These are phyloP conservation scores for Drosophila kepulauana DNA, from an alignment of 1,140 invertebrate genomes.

Conservation along the genomic window DNA sequence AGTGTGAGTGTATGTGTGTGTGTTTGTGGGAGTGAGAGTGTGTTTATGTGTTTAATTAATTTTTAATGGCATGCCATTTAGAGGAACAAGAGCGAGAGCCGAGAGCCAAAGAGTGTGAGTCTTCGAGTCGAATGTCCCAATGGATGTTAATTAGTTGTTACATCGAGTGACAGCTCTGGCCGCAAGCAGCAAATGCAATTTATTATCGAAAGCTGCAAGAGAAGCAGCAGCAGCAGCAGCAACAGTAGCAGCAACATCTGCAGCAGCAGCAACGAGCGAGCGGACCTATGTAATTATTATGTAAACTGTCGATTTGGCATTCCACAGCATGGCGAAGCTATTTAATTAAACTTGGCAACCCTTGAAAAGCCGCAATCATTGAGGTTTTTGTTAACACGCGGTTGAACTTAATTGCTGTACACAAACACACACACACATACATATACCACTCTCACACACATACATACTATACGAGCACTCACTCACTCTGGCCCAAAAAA, in stretches of 20 bases:
- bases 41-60: conserved; percentile 56
- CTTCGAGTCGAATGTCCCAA: background rate
- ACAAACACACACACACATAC: conserved; percentile 37
- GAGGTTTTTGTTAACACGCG: conserved; percentile 55
- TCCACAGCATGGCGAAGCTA: conserved; percentile 14
- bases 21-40: conserved; percentile 19
- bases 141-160: conserved; percentile 65
- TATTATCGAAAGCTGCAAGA: conserved; percentile 20
- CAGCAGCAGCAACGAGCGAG: conserved; percentile 1
- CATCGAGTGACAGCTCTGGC: conserved; percentile 23
- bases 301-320: conserved; percentile 40
- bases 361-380: conserved; percentile 32
- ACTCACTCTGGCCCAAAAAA: conserved; percentile 42
- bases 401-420: conserved; percentile 62
- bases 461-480: background rate
- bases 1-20: conserved; percentile 23
- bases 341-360: conserved; percentile 71
- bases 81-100: conserved; percentile 4
- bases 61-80: conserved; percentile 69
- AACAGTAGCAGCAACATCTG: background rate
- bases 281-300: conserved; percentile 48
- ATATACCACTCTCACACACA: conserved; percentile 14
- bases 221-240: background rate
- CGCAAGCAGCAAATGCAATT: conserved; percentile 45
- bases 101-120: background rate